A percentile compares a stretch with the other conserved stretches of the same genome.
Evolutionary conservation across 1,140 invertebrate genomes (phyloP).

Genomic region (Akabosia matsudoensis): DNA sequence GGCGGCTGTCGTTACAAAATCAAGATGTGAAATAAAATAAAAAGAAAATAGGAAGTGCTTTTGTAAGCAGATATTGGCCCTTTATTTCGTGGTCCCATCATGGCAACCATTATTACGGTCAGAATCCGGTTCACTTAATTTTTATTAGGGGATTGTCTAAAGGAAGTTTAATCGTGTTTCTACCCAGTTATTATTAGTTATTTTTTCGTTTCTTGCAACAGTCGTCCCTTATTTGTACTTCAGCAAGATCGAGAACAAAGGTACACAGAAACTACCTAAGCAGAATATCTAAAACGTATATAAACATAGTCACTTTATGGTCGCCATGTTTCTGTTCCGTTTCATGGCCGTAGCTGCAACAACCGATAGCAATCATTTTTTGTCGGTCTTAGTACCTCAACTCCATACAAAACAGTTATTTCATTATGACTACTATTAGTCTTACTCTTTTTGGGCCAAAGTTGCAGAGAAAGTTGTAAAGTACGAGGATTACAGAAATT

Average conservation of each 20-base stretch:
- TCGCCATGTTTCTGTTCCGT: too few relatives aligned
- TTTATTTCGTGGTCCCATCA: slow-evolving; percentile 9
- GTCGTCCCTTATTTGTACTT: neutral
- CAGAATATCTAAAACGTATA: too few relatives aligned
- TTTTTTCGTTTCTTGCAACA: too few relatives aligned
- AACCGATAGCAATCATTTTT: neutral
- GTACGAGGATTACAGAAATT: neutral
- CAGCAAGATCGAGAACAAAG: too few relatives aligned
- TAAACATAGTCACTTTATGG: too few relatives aligned
- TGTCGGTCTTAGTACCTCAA: neutral
- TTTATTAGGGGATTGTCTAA: slow-evolving; percentile 6
- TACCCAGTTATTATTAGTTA: slow-evolving; percentile 10
- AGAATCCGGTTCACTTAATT: slow-evolving; percentile 21
- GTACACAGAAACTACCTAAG: too few relatives aligned
- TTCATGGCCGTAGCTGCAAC: too few relatives aligned
- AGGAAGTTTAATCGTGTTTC: slow-evolving; percentile 9
- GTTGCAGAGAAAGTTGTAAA: neutral
- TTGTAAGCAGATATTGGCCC: slow-evolving; percentile 17
- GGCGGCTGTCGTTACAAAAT: neutral
- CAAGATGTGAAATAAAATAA: neutral
- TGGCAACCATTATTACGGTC: slow-evolving; percentile 21
- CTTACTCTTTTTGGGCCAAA: neutral
- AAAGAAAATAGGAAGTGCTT: slow-evolving; percentile 6
- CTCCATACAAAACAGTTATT: slow-evolving; percentile 2
- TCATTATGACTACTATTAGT: slow-evolving; percentile 11